Conservation (phyloP, 2,797 vertebrate genomes). For the Gouania willdenowi region DNA sequence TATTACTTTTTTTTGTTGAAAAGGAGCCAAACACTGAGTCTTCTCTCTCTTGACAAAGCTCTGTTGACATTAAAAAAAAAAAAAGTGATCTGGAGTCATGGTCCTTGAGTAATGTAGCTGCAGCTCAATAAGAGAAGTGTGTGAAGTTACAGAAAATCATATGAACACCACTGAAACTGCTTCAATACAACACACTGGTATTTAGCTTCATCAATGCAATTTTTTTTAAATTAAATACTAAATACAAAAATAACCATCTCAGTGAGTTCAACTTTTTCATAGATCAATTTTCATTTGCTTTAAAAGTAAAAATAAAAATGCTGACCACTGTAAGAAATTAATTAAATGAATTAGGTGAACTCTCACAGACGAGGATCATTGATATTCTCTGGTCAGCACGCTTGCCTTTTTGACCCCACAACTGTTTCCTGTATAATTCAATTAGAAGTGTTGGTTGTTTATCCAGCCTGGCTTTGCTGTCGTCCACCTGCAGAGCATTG, state of each 20-base stretch:
- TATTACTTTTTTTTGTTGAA: not conserved
- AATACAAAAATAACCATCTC: no score
- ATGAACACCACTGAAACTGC: no score
- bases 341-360: no score
- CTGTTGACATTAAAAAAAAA: slow-evolving; percentile 2
- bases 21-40: not conserved
- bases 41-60: not conserved
- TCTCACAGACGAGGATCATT: slow-evolving; percentile 1
- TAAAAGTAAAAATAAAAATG: no score
- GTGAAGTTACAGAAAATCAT: no score
- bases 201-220: no score
- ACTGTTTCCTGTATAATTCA: slow-evolving; percentile 55
- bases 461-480: slow-evolving; percentile 28
- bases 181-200: no score
- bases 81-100: slow-evolving; percentile 2
- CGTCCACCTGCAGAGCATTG: slow-evolving; percentile 13
- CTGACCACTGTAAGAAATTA: no score
- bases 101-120: not conserved
- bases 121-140: not conserved
- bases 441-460: slow-evolving; percentile 51
- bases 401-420: slow-evolving; percentile 40
- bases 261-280: no score
- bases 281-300: no score
- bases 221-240: no score
- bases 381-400: slow-evolving; percentile 14